phyloP scores from a whole-genome alignment of 2,888 invertebrate species.

The Parapristionchus giblindavisi region DNA sequence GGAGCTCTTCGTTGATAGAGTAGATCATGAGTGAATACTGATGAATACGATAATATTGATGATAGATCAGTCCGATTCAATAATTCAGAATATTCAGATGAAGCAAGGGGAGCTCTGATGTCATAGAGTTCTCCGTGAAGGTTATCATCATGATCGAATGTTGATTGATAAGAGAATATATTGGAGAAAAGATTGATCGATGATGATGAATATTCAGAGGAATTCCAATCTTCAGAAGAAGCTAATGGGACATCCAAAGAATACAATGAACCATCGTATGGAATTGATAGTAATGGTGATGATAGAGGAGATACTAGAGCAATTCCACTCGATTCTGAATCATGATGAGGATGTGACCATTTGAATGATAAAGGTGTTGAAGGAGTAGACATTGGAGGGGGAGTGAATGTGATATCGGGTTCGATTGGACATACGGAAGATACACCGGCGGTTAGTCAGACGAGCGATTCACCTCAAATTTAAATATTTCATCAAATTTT shows the following conservation, averaged over 20 bases:
- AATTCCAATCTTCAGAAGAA: conserved; percentile 12
- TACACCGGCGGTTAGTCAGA: conserved; percentile 37
- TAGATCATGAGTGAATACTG: background rate
- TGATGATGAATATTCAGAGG: background rate
- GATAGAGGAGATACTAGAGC: background rate
- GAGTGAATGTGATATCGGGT: conserved; percentile 4
- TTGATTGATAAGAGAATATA: no score
- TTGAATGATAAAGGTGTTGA: background rate
- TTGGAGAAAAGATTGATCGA: background rate
- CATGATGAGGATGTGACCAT: no score
- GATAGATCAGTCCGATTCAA: no score
- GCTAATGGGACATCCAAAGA: background rate
- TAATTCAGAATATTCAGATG: no score
- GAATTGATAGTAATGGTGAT: background rate
- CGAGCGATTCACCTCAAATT: conserved; percentile 32
- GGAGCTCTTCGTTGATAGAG: background rate
- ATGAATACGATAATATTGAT: background rate
- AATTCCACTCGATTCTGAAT: no score
- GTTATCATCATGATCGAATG: background rate
- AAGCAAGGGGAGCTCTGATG: conserved; percentile 17
- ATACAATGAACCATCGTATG: background rate
- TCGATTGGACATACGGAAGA: conserved; percentile 20
- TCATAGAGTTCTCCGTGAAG: background rate
- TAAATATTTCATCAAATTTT: no score
- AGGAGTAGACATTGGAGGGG: conserved; percentile 1